Evolutionary conservation across 2,888 invertebrate species (phyloP).

Genomic region (Poecilus cupreus): DNA sequence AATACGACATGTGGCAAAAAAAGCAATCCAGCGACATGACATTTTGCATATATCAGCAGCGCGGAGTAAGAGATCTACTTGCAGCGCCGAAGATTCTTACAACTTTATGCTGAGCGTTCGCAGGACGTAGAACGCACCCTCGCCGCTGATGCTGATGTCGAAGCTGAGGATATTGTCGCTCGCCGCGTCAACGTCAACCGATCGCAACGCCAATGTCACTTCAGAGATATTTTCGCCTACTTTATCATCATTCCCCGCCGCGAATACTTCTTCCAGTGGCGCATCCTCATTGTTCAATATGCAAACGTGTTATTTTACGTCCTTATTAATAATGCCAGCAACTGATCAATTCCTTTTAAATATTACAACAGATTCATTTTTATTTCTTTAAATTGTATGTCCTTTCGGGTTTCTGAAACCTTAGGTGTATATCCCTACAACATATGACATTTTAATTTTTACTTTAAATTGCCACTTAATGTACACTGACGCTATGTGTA

Average conservation of each 20-base stretch:
- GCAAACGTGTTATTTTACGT: too few species aligned
- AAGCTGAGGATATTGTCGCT: conserved; percentile 23
- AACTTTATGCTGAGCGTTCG: conserved; percentile 23
- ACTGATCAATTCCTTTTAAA: too few species aligned
- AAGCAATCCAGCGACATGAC: conserved; percentile 41
- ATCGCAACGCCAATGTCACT: background rate
- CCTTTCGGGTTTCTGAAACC: too few species aligned
- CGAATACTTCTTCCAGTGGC: background rate
- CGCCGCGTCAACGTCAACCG: conserved; percentile 5
- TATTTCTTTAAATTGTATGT: too few species aligned
- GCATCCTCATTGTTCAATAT: too few species aligned
- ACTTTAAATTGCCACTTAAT: too few species aligned
- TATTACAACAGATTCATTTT: too few species aligned
- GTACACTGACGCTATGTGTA: too few species aligned
- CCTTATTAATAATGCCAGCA: too few species aligned
- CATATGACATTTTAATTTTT: too few species aligned
- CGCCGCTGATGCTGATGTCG: background rate
- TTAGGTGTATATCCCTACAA: too few species aligned
- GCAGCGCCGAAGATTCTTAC: conserved; percentile 33
- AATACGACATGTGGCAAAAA: conserved; percentile 46
- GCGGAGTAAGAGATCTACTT: conserved; percentile 39
- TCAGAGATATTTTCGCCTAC: conserved; percentile 32
- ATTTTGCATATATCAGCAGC: conserved; percentile 44
- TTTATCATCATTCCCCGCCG: conserved; percentile 34
- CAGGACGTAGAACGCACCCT: background rate